Evolutionary conservation across 2,113 vertebrate genomes (phyloP).

Genomic region (Glareola pratincola): DNA sequence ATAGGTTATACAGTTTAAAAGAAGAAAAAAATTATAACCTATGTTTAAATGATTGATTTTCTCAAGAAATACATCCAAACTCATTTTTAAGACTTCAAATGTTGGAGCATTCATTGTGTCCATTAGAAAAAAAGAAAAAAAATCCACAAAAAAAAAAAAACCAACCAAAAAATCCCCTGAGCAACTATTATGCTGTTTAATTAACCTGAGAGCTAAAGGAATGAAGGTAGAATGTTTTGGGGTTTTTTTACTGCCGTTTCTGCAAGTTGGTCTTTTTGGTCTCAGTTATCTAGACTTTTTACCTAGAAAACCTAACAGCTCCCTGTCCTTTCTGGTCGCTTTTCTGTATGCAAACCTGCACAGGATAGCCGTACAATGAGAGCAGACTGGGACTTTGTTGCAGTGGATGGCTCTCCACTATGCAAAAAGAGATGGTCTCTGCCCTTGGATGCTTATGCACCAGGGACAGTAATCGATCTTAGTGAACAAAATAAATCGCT

Average conservation of each 20-base stretch:
- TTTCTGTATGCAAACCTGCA: not conserved
- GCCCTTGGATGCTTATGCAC: conserved; percentile 19
- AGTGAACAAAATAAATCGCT: conserved; percentile 41
- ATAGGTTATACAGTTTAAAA: not conserved
- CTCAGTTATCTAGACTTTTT: not conserved
- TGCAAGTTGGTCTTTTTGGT: not conserved
- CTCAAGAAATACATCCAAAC: not conserved
- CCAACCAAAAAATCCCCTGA: not conserved
- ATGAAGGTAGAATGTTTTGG: not conserved
- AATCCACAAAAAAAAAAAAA: not conserved
- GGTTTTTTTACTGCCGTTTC: not conserved
- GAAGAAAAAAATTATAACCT: not conserved
- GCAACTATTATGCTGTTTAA: not conserved
- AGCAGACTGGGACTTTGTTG: not conserved
- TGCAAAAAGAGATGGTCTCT: conserved; percentile 11
- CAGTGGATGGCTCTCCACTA: not conserved
- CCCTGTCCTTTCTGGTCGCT: not conserved
- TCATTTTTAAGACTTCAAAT: not conserved
- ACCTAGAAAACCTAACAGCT: not conserved
- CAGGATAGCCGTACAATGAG: not conserved
- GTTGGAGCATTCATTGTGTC: not conserved
- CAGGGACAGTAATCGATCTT: conserved; percentile 40
- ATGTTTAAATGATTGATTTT: not conserved
- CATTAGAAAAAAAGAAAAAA: not conserved
- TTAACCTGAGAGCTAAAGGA: not conserved